phyloP scores from a whole-genome alignment of 2,113 vertebrate genomes.

The Paracanthobrama guichenoti region DNA sequence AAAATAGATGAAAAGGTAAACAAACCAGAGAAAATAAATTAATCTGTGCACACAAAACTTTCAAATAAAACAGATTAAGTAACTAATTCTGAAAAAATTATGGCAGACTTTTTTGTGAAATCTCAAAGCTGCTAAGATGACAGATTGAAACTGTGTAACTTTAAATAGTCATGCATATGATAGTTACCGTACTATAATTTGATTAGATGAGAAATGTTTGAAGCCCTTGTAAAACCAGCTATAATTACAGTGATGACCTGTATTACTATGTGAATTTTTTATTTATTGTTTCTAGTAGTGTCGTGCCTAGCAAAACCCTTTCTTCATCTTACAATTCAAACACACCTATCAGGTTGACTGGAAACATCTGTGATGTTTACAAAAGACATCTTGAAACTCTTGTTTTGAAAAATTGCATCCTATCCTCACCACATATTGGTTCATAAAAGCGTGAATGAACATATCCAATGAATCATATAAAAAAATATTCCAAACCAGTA shows the following conservation, averaged over 20 bases:
- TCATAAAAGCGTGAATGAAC: neutral
- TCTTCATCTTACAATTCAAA: neutral
- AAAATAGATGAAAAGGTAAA: conserved; percentile 5
- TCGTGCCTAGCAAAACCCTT: neutral
- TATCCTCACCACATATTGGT: neutral
- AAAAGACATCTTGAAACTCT: conserved; percentile 13
- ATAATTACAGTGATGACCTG: neutral
- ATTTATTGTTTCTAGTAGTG: neutral
- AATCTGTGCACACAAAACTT: neutral
- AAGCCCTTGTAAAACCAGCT: neutral
- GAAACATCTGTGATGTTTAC: conserved; percentile 10
- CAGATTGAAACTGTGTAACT: conserved; percentile 6
- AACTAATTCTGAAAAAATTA: neutral
- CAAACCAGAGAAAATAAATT: conserved; percentile 4
- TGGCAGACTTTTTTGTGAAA: neutral
- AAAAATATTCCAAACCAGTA: conserved; percentile 8
- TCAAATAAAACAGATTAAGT: neutral
- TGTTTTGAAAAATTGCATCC: too few relatives aligned
- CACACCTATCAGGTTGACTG: neutral
- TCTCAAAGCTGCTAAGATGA: neutral
- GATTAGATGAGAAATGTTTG: neutral
- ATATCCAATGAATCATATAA: neutral
- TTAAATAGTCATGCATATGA: conserved; percentile 6
- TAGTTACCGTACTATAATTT: neutral
- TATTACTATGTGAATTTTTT: neutral